Base-by-base conservation (phyloP, 2,888 invertebrate genomes). In the Caradrina clavipalpis region DNA sequence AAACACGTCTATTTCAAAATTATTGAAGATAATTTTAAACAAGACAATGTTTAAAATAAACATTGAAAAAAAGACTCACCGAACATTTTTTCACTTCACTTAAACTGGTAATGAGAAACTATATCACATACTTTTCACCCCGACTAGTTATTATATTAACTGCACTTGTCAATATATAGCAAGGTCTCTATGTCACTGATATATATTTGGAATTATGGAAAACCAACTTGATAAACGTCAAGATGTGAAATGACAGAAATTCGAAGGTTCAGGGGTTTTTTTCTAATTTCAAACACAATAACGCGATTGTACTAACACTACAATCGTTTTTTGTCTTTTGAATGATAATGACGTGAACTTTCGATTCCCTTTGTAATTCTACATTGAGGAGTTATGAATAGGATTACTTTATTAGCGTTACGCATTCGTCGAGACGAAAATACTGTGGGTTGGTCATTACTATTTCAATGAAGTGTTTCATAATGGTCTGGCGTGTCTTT, bases 311-410 rank as follows among this genome's bases (percentile, higher is more conserved):
- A 22, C 11, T 54, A 11, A 60, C 39, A 51, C 4, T 47, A 79
- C 70, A 75, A 78, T 79, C 42, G 62, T 60, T 66, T 66, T 78
- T 59, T 53, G 59, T n/a, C 17, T 47, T 63, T 54, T 63, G 54
- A 56, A 42, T 51, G 42, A 47, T 22, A 50, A 60, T 74, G 62
- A 74, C 51, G 47, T 62, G 45, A 6, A 57, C 11, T 21, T 55
- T 60, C 10, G 19, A 71, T 66, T 51, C 13, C 31, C 6, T 63
- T 76, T 78, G 68, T 73, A 62, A 56, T 22, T 21, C 17, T 53
- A 49, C 49, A 58, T 1, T 19, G 19, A 57, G 6, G 17, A 42
- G 42, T 45, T 7, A 50, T 72, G 49, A 57, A 54, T 74, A 0
- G 22, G 17, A 50, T 54, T 31, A 54, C 6, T 50, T 53, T n/a